Conservation (phyloP, 2,797 vertebrate genomes). For the Chiroxiphia lanceolata region DNA sequence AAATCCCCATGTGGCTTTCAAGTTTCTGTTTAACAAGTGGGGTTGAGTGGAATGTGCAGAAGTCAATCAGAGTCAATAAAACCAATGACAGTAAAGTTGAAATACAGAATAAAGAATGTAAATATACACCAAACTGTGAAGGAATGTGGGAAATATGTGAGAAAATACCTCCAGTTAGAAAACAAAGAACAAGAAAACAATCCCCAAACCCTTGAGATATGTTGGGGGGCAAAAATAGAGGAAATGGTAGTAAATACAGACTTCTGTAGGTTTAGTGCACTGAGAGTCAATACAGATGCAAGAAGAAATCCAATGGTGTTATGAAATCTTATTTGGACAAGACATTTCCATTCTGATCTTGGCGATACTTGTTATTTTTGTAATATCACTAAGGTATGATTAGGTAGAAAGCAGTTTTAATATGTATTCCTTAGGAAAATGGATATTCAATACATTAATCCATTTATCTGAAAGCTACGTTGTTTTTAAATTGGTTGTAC, state of each 20-base stretch:
- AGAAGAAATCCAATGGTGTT: background rate
- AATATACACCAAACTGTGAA: background rate
- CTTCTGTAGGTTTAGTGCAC: background rate
- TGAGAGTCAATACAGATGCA: background rate
- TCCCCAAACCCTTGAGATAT: background rate
- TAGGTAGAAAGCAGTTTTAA: background rate
- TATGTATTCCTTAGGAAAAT: background rate
- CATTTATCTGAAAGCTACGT: background rate
- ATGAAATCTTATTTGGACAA: background rate
- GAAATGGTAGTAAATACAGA: background rate
- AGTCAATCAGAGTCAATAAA: background rate
- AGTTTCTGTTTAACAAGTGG: background rate
- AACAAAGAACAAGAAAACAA: background rate
- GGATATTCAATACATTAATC: background rate
- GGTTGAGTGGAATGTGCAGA: background rate
- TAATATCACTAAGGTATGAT: background rate
- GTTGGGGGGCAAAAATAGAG: background rate
- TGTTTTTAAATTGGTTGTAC: background rate
- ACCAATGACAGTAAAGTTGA: background rate
- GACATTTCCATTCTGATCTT: background rate
- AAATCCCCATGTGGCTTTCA: background rate
- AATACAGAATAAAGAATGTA: background rate
- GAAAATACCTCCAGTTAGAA: background rate
- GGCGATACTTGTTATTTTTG: background rate
- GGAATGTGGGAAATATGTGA: background rate